These are phyloP conservation scores for Todiramphus chloris DNA, from an alignment of 2,113 vertebrate species.

Conservation along the genomic window DNA sequence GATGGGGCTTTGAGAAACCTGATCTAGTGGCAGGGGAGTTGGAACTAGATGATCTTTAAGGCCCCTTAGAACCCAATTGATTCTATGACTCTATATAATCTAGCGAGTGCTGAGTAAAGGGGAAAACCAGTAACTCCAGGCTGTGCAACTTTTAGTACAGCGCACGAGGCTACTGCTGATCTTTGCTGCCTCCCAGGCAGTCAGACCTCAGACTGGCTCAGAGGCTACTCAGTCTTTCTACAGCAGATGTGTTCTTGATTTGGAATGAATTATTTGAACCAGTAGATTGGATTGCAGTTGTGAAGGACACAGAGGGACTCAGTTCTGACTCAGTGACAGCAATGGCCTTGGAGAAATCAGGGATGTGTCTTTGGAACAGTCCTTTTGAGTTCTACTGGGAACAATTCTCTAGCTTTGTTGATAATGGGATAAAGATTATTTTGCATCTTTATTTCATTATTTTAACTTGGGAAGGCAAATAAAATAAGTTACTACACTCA, in stretches of 20 bases:
- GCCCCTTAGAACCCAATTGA: background rate
- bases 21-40: background rate
- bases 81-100: background rate
- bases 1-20: background rate
- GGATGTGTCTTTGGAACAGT: background rate
- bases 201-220: background rate
- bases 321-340: background rate
- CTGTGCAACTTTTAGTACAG: background rate
- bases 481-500: background rate
- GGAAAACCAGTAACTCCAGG: background rate
- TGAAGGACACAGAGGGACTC: background rate
- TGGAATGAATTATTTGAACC: background rate
- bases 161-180: accelerated
- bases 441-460: background rate
- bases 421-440: background rate
- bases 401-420: background rate
- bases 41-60: background rate
- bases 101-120: background rate
- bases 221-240: background rate
- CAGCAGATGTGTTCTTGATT: background rate
- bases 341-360: background rate
- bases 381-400: background rate
- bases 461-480: background rate
- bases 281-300: background rate
- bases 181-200: background rate